A percentile compares a stretch with the other conserved stretches of the same genome.
phyloP scores from a whole-genome alignment of 2,113 vertebrate species.

The Sakesphorus luctuosus region DNA sequence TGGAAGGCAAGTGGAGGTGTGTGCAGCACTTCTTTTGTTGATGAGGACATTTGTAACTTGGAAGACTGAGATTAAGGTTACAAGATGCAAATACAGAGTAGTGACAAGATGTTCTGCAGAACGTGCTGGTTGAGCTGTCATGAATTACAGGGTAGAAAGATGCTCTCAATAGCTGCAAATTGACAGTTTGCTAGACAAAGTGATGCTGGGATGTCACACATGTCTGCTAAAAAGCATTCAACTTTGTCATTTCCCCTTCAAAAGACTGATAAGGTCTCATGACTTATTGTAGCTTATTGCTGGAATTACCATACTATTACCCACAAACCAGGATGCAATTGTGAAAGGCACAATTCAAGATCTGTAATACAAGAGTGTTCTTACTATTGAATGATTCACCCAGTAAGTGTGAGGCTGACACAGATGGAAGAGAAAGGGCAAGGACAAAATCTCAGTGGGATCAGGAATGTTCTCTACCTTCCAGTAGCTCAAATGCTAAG shows the following conservation, averaged over 20 bases:
- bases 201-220: background rate
- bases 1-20: background rate
- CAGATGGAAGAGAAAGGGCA: background rate
- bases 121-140: background rate
- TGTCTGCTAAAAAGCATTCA: background rate
- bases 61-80: background rate
- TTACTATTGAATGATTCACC: background rate
- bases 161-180: background rate
- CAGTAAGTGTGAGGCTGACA: background rate
- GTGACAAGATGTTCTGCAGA: background rate
- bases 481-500: background rate
- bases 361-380: background rate
- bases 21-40: background rate
- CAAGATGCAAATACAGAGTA: background rate
- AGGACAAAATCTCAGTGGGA: background rate
- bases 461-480: background rate
- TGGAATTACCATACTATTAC: background rate
- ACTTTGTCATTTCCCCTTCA: background rate
- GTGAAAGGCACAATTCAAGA: background rate
- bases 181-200: constrained; percentile 15
- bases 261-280: background rate
- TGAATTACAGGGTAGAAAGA: background rate
- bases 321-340: background rate
- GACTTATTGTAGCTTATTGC: background rate
- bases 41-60: background rate